Base-by-base conservation (phyloP, 2,113 vertebrate genomes). In the Tauraco erythrolophus region DNA sequence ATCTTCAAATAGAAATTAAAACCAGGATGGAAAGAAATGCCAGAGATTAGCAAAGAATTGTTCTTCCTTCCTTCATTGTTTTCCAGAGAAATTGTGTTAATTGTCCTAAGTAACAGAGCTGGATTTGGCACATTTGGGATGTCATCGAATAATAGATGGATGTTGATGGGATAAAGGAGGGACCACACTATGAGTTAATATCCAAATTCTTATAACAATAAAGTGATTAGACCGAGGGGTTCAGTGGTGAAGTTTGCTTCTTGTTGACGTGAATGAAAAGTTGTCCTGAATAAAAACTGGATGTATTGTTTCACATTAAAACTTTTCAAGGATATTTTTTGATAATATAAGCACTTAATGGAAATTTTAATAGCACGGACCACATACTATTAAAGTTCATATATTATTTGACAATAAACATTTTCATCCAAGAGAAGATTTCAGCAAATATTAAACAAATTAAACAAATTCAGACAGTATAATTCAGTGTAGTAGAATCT, bases 1-100 rank as follows among this genome's bases (percentile, higher is more conserved):
- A 57, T 77, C 35, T 91, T 89, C 28, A 84, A 48, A 62, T 19
- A 60, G 6, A 93, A 86, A 72, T 45, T 84, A 66, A 58, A 92
- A 27, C 12, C 3, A 1, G 35, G 6, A 31, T 8, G 80, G 35
- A 87, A 66, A 23, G 43, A 94, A 92, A 87, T 75, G 37, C 4
- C 37, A 37, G 25, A 78, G 6, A 41, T 7, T 16, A 28, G 11
- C 6, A 88, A 53, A 76, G 8, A 91, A 77, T 10, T 72, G 7
- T 50, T 70, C 8, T 41, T 72, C 9, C 5, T 93, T 87, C 16
- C 14, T 60, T 72, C 37, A 30, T 84, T 76, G 14, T 57, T 94
- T 92, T 51, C 16, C 33, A 75, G 24, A 37, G 6, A 74, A 80
- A 69, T 77, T 71, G 19, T 37, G 14, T 69, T 39, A 60, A 61